These are phyloP conservation scores for Bujurquina vittata DNA, from an alignment of 2,113 vertebrate genomes.

Conservation along the genomic window DNA sequence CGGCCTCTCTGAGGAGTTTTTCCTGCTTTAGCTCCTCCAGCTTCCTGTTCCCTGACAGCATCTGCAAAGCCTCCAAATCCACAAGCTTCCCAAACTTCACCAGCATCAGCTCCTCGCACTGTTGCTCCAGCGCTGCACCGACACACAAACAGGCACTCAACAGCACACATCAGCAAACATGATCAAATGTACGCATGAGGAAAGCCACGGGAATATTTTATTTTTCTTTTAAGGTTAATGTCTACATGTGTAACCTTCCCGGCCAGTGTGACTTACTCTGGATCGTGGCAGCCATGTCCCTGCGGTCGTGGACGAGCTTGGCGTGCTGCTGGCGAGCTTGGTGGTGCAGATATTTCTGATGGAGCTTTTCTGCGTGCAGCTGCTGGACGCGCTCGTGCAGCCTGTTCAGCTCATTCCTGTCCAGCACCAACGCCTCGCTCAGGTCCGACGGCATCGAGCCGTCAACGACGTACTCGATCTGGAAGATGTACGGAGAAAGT, in stretches of 20 bases:
- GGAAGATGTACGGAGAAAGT: neutral
- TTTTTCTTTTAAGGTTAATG: neutral
- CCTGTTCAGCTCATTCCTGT: conserved; percentile 72
- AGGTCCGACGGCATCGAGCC: conserved; percentile 81
- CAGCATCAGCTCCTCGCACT: conserved; percentile 85
- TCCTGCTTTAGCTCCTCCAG: conserved; percentile 88
- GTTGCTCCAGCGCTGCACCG: conserved; percentile 82
- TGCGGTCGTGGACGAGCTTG: conserved; percentile 82
- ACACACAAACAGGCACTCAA: conserved; percentile 23
- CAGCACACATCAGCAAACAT: neutral
- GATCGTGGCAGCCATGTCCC: conserved; percentile 81
- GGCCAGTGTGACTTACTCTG: conserved; percentile 63
- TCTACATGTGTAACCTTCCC: neutral
- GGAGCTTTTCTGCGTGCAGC: conserved; percentile 81
- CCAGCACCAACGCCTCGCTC: conserved; percentile 84
- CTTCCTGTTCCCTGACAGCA: conserved; percentile 79
- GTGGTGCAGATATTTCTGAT: conserved; percentile 81
- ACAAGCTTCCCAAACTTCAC: conserved; percentile 88
- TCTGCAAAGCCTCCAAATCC: conserved; percentile 89
- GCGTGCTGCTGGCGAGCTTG: conserved; percentile 80
- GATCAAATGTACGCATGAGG: neutral
- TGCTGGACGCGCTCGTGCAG: conserved; percentile 83
- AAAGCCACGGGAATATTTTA: neutral
- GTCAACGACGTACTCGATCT: conserved; percentile 85
- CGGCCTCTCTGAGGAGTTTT: conserved; percentile 77